A percentile compares a stretch with the other conserved stretches of the same genome.
These are phyloP conservation scores for Neosalanx taihuensis DNA, from an alignment of 2,797 vertebrate species.

Conservation along the genomic window DNA sequence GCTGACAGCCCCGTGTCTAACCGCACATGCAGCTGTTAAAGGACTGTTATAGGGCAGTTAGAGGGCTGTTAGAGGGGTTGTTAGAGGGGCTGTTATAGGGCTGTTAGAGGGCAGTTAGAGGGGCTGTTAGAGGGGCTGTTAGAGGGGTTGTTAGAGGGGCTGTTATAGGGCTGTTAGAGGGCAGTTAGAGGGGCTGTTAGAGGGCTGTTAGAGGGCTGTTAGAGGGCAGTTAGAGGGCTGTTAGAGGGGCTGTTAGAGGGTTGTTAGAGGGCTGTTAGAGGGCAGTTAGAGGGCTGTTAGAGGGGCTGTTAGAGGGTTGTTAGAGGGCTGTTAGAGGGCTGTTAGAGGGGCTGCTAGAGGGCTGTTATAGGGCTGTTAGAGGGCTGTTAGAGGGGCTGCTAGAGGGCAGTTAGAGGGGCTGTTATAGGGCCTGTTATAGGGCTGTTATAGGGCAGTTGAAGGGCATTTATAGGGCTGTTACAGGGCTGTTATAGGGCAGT, in stretches of 20 bases:
- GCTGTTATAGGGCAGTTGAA: conserved; percentile 13
- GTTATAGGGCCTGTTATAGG: too few species aligned
- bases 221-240: background rate
- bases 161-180: conserved; percentile 4
- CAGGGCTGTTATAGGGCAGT: conserved; percentile 40
- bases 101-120: conserved; percentile 61
- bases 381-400: conserved; percentile 27
- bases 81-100: conserved; percentile 32
- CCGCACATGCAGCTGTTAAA: conserved; percentile 55
- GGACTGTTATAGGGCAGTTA: conserved; percentile 27
- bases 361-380: conserved; percentile 59
- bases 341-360: conserved; percentile 9
- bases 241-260: conserved; percentile 53
- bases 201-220: conserved; percentile 33
- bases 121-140: background rate
- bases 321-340: too few species aligned
- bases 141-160: conserved; percentile 63
- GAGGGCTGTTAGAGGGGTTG: too few species aligned
- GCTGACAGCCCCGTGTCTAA: too few species aligned
- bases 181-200: conserved; percentile 56
- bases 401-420: too few species aligned
- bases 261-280: too few species aligned
- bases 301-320: background rate
- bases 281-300: background rate
- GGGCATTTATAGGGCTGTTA: too few species aligned